phyloP scores from a whole-genome alignment of 1,140 invertebrate genomes.

The Aphaenogaster ashmeadi region DNA sequence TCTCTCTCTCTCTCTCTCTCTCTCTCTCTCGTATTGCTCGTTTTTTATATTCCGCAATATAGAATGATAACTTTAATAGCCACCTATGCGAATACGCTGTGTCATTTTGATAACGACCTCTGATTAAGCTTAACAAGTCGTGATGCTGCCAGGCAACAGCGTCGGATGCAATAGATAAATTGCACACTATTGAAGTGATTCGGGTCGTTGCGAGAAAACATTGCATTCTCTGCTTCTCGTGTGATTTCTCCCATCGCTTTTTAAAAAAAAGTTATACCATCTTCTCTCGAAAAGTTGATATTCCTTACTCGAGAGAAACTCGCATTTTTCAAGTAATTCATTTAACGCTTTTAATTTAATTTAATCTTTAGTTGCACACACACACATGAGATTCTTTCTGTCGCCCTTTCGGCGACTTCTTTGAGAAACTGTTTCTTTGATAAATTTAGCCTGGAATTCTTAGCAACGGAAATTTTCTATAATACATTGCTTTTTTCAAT shows the following conservation, averaged over 20 bases:
- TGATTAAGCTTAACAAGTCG: constrained; percentile 52
- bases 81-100: background rate
- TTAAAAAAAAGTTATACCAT: background rate
- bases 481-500: background rate
- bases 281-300: background rate
- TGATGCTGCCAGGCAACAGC: background rate
- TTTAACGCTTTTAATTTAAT: constrained; percentile 37
- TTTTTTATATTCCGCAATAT: constrained; percentile 16
- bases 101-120: constrained; percentile 40
- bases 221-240: background rate
- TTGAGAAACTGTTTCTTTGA: background rate
- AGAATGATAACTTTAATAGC: constrained; percentile 19
- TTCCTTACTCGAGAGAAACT: background rate
- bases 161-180: constrained; percentile 49
- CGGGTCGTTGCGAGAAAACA: constrained; percentile 34
- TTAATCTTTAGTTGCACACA: background rate
- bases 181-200: constrained; percentile 46
- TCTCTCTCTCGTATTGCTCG: background rate
- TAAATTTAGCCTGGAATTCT: background rate
- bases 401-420: background rate
- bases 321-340: background rate
- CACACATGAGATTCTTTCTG: background rate
- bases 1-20: too few species aligned
- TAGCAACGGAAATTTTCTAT: background rate
- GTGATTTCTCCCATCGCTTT: background rate